Conservation (phyloP, 2,888 invertebrate genomes). For the Zhuqinia jingwanae region DNA sequence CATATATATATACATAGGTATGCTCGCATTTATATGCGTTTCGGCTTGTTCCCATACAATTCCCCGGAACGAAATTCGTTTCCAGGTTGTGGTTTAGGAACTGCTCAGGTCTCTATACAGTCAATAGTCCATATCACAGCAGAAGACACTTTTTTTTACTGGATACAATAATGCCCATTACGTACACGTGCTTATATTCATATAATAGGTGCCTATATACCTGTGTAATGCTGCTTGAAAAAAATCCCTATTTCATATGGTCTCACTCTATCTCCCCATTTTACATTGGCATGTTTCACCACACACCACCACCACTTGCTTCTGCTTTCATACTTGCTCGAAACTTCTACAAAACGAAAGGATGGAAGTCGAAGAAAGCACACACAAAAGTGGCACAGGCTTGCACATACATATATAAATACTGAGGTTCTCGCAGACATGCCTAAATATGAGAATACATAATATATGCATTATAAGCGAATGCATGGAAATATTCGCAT, state of each 20-base stretch:
- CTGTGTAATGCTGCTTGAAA: no score
- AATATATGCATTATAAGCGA: no score
- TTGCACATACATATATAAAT: neutral
- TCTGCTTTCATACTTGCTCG: no score
- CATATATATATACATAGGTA: neutral
- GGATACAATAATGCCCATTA: no score
- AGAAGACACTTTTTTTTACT: no score
- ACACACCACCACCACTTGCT: constrained; percentile 19
- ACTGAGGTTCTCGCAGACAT: no score
- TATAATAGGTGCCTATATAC: no score
- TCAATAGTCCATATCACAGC: no score
- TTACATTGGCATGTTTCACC: constrained; percentile 3
- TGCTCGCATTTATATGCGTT: neutral
- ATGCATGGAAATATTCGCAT: constrained; percentile 31
- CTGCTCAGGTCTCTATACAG: neutral
- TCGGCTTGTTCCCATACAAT: neutral
- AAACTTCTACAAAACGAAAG: constrained; percentile 17
- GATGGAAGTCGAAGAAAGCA: constrained; percentile 23
- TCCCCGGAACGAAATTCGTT: constrained; percentile 11
- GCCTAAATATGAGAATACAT: no score
- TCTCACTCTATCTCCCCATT: constrained; percentile 6
- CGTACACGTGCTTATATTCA: no score
- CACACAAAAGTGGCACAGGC: constrained; percentile 31
- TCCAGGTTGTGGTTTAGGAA: constrained; percentile 21
- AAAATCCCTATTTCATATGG: neutral